phyloP scores from a whole-genome alignment of 1,140 invertebrate genomes.

The Penaeus japonicus region DNA sequence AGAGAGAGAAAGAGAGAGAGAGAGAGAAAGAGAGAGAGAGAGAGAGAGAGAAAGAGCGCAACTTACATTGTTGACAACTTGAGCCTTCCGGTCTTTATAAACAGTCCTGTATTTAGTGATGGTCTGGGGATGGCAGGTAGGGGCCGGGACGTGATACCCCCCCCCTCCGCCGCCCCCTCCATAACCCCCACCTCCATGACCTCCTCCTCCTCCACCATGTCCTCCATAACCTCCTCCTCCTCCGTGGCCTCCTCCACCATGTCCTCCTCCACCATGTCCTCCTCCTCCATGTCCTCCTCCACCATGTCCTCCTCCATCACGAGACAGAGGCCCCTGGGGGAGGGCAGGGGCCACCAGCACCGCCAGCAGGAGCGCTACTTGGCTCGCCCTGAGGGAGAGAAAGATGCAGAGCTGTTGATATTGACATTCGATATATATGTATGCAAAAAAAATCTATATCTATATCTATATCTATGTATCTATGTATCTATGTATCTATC shows the following conservation, averaged over 20 bases:
- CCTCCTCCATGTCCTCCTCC: slow-evolving; percentile 1
- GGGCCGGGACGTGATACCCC: slow-evolving; percentile 4
- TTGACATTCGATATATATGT: not conserved
- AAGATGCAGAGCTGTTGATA: not conserved
- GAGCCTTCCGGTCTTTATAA: slow-evolving; percentile 56
- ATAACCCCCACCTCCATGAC: not conserved
- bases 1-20: not conserved
- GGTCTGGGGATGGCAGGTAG: slow-evolving; percentile 55
- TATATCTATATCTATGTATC: not conserved
- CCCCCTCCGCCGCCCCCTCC: not conserved
- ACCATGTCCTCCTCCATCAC: not conserved
- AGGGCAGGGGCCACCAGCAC: not conserved
- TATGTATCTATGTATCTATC: not conserved
- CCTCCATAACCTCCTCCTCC: not conserved
- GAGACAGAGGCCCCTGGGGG: slow-evolving; percentile 28
- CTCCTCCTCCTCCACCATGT: not conserved
- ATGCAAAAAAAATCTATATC: not conserved
- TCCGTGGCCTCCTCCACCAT: not conserved
- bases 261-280: not conserved
- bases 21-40: not conserved
- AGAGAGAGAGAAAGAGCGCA: not conserved
- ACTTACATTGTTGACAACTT: slow-evolving; percentile 58
- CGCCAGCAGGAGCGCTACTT: not conserved
- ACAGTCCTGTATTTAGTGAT: slow-evolving; percentile 57
- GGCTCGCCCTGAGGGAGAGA: not conserved